Base-by-base conservation (phyloP, 2,113 vertebrate species). In the Centropus bengalensis region DNA sequence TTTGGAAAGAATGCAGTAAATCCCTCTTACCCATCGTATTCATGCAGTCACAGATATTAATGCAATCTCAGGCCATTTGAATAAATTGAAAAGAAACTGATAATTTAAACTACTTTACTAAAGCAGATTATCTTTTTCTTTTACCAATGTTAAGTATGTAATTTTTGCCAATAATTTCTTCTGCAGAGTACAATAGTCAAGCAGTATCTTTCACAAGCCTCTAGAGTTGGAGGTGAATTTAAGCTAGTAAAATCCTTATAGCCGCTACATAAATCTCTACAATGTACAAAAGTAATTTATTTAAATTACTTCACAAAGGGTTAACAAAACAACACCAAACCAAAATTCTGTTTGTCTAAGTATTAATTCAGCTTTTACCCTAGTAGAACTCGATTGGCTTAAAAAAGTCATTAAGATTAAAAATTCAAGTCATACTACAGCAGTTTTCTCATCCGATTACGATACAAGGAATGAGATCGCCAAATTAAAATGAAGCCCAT, bases 31-130 rank as follows among this genome's bases (percentile, higher is more conserved):
- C 60, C 59, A 55, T 44, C 67, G 40, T 54, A 59, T 79, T 69
- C 28, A 56, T 5, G 62, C 9, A 7, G 28, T 51, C 79, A 21
- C 60, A 75, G 44, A 83, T 69, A 59, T 51, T 69, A 71, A 69
- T 3, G 12, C 58, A 83, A 90, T 88, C 91, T 96, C 81, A 77
- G 67, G 44, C 96, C 89, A 68, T 87, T 76, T 80, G 68, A 70
- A 63, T 75, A 91, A 81, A 87, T 12, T 75, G 68, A 85, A 95
- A 97, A 67, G 26, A 64, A 85, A 40, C 12, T 45, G 44, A 36
- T 88, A 38, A 64, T 91, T 89, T 60, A 89, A 95, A 89, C 69
- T 64, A 59, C 60, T 17, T 59, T 51, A 79, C 10, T 63, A 49
- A 66, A 69, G 86, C n/a, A n/a, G 14, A 82, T 36, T 67, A 26